These are phyloP conservation scores for Gorsachius goisagi DNA, from an alignment of 2,113 vertebrate species.

Conservation along the genomic window DNA sequence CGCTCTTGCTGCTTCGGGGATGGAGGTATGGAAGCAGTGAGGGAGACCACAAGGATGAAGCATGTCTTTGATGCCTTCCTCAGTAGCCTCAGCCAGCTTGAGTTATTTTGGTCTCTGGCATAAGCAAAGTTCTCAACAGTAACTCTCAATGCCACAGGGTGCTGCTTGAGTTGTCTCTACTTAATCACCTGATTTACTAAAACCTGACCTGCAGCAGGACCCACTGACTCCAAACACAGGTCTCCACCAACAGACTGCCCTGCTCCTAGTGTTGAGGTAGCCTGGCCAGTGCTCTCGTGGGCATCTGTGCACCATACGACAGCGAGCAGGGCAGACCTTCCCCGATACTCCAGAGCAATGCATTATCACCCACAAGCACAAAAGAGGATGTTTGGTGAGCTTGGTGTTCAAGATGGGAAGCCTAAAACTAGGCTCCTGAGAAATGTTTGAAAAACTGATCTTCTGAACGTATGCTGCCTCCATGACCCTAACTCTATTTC, in stretches of 20 bases:
- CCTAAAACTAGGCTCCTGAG: not conserved
- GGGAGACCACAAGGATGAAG: not conserved
- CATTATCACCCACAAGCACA: not conserved
- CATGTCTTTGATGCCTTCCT: accelerated
- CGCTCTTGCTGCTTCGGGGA: not conserved
- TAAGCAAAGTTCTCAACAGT: not conserved
- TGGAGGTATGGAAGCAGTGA: not conserved
- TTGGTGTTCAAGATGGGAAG: not conserved
- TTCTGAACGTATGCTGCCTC: not conserved
- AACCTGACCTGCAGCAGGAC: not conserved
- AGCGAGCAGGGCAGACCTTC: not conserved
- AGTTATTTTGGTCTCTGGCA: accelerated
- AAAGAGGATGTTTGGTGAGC: not conserved
- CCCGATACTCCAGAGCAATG: not conserved
- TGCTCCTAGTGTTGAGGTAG: not conserved
- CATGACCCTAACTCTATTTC: not conserved
- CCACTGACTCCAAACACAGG: not conserved
- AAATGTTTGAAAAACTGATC: not conserved
- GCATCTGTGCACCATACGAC: accelerated
- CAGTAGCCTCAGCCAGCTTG: accelerated
- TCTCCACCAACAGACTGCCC: not conserved
- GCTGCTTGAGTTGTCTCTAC: not conserved
- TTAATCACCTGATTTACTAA: not conserved
- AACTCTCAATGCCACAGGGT: not conserved
- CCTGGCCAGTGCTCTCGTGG: not conserved